Base-by-base conservation (phyloP, 1,140 invertebrate species). In the Parasteatoda tepidariorum region DNA sequence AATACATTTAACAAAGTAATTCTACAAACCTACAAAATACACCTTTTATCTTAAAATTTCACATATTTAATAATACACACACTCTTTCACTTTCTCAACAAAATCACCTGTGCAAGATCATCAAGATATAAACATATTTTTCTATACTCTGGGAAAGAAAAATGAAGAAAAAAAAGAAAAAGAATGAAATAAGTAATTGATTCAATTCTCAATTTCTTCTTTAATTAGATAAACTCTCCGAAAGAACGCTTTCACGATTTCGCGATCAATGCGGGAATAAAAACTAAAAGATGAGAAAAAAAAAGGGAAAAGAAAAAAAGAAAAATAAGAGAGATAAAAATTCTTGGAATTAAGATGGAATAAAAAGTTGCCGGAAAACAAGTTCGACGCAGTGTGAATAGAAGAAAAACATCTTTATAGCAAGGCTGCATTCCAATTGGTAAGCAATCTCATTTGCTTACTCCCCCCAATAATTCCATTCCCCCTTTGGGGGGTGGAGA, bases 401-500 rank as follows among this genome's bases (percentile, higher is more conserved):
- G 64, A 30, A 64, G 61, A 64, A 76, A 76, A 62, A 62, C 34
- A 48, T 76, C 59, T 76, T 76, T 64, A 76, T 76, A 26, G 73
- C 55, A 24, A 38, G 55, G 7, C 59, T 59, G 33, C 57, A 22
- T 64, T 64, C 73, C 34, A 62, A 76, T 64, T 76, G 73, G 73
- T 76, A 64, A 61, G 34, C 59, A 34, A 24, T 55, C 75, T 67
- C 75, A 78, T 78, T 78, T 78, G 75, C 62, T 78, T 78, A 66
- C 75, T 54, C 73, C 59, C 73, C 59, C 73, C 61, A 64, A 62
- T 76, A 76, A 76, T 76, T 76, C 73, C 34, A 15, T 38, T 55
- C 48, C 75, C 75, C 75, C 62, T 15, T 41, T 24, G 62, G 9
- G 18, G 62, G 75, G 75, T 28, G 62, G 75, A 78, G 62, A 78